Conservation (phyloP, 2,113 vertebrate genomes). For the Platysteira castanea region DNA sequence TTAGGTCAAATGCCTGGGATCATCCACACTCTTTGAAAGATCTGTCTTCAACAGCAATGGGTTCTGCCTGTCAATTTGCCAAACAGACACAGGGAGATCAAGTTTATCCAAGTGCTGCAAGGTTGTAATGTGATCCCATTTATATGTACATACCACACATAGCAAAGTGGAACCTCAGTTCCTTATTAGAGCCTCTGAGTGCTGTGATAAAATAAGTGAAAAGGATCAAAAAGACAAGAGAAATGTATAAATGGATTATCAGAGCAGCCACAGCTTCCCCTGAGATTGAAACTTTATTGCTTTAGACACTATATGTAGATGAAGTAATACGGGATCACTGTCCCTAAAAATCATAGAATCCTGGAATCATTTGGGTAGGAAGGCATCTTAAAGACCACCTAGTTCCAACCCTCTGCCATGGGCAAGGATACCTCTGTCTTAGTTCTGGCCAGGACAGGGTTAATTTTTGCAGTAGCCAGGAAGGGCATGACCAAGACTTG, state of each 20-base stretch:
- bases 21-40: not conserved
- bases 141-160: not conserved
- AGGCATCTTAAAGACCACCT: not conserved
- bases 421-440: not conserved
- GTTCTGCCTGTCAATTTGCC: not conserved
- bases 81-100: not conserved
- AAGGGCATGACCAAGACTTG: no score
- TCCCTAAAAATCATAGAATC: not conserved
- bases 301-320: not conserved
- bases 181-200: not conserved
- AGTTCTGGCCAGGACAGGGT: not conserved
- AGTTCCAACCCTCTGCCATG: not conserved
- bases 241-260: not conserved
- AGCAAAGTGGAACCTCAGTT: not conserved
- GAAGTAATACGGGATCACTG: not conserved
- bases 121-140: not conserved
- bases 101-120: not conserved
- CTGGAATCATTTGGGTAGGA: not conserved
- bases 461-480: not conserved
- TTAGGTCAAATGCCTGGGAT: not conserved
- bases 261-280: not conserved
- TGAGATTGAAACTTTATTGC: not conserved
- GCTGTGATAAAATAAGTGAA: not conserved
- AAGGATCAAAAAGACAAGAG: not conserved
- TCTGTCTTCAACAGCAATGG: not conserved